Percentiles rank a stretch among this genome's conserved stretches.
Evolutionary conservation across 2,797 vertebrate genomes (phyloP).

Genomic region (Rhodeus uyekii): DNA sequence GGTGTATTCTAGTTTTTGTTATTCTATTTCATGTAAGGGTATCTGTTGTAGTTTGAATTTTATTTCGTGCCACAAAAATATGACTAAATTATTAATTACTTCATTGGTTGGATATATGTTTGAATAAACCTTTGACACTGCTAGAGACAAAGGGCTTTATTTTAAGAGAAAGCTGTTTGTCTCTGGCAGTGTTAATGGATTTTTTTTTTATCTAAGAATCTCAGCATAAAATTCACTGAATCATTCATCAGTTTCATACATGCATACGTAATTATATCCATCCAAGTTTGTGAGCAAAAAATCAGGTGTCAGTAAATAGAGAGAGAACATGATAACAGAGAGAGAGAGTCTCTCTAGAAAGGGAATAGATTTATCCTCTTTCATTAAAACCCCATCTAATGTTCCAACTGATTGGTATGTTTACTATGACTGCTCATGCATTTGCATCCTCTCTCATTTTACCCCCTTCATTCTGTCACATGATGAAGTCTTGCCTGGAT

Average conservation of each 20-base stretch:
- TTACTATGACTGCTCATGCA: constrained; percentile 2
- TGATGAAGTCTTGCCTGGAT: constrained; percentile 27
- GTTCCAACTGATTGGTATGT: constrained; percentile 27
- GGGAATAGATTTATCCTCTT: constrained; percentile 21
- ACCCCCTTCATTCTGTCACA: constrained; percentile 34
- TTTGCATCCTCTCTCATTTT: constrained; percentile 30
- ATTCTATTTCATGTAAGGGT: not conserved
- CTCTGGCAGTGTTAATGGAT: not conserved
- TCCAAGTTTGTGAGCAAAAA: constrained; percentile 6
- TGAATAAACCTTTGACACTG: too few relatives aligned
- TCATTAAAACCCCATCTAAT: constrained; percentile 21
- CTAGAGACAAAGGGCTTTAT: too few relatives aligned
- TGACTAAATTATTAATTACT: not conserved
- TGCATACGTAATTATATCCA: constrained; percentile 10
- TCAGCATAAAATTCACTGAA: not conserved
- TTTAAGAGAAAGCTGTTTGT: not conserved
- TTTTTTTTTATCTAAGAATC: not conserved
- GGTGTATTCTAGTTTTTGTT: not conserved
- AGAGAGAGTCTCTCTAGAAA: not conserved
- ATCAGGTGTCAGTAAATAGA: constrained; percentile 11
- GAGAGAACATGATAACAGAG: not conserved
- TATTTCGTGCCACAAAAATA: not conserved
- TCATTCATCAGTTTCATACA: not conserved
- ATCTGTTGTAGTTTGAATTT: not conserved
- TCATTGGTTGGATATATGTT: not conserved